These are phyloP conservation scores for Natrix natrix DNA, from an alignment of 2,797 vertebrate species.

Conservation along the genomic window DNA sequence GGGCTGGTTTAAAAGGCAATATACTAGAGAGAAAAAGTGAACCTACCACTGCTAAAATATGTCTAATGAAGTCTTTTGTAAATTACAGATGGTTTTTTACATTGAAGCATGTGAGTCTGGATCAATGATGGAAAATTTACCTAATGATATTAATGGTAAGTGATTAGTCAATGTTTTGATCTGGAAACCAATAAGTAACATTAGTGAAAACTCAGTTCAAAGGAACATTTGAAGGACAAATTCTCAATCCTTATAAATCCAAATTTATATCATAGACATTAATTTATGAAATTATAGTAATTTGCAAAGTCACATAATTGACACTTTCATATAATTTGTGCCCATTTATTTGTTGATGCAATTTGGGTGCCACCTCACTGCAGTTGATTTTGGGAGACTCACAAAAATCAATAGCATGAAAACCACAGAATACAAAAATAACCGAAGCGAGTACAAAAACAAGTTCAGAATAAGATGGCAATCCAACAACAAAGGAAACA, in stretches of 20 bases:
- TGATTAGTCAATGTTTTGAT: constrained; percentile 22
- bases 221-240: background rate
- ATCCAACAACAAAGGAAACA: background rate
- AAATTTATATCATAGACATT: background rate
- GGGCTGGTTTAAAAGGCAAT: background rate
- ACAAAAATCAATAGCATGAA: background rate
- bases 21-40: background rate
- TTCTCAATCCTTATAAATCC: background rate
- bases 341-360: background rate
- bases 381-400: background rate
- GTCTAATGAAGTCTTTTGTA: background rate
- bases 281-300: background rate
- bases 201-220: background rate
- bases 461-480: background rate
- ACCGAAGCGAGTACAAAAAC: background rate
- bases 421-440: background rate
- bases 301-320: background rate
- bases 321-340: background rate
- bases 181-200: background rate
- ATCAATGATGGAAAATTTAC: constrained; percentile 92
- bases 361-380: background rate
- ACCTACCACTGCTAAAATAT: background rate
- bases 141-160: constrained; percentile 86
- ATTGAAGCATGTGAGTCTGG: constrained; percentile 98
- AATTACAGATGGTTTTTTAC: constrained; percentile 92